Base-by-base conservation (phyloP, 2,888 invertebrate genomes). In the Nephrocerus scutellatus region DNA sequence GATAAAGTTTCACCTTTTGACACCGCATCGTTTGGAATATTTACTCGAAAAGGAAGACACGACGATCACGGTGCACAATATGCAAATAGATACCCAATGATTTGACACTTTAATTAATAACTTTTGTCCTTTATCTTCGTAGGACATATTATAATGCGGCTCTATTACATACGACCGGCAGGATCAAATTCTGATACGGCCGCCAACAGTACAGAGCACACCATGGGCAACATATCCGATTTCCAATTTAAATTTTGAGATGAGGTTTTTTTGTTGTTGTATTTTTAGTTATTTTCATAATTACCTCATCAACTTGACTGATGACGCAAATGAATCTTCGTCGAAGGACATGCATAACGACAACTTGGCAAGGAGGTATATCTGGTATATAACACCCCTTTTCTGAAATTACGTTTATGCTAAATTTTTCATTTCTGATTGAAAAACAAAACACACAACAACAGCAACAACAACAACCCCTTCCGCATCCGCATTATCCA, bases 251-350 rank as follows among this genome's bases (percentile, higher is more conserved):
- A n/a, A n/a, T n/a, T n/a, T 44, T 44, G 41, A 44, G 40, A 39
- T 31, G 39, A 46, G 41, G 46, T 20, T 36, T 30, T 34, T 28
- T 42, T 38, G 12, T 35, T 36, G 43, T 44, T 51, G 47, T 48
- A 46, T 48, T 54, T 50, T 32, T 39, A 49, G 44, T 51, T 48
- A 53, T 50, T 46, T 50, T 51, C 52, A 59, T 66, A 67, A 67
- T 66, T 66, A 67, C 63, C 61, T 60, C 63, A 67, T 66, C 66
- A 66, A 66, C 58, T 64, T 66, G 66, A 66, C 67, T 66, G 67
- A 66, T 66, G 66, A 67, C 62, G 62, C 60, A 62, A 59, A 62
- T 62, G 59, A 60, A 62, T 62, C 62, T 55, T 52, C 60, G 63
- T 62, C 62, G 53, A n/a, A n/a, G n/a, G n/a, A n/a, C n/a, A n/a